Percentiles rank a stretch among this genome's conserved stretches.
Evolutionary conservation across 1,140 invertebrate genomes (phyloP).

Genomic region (Teleopsis dalmanni): DNA sequence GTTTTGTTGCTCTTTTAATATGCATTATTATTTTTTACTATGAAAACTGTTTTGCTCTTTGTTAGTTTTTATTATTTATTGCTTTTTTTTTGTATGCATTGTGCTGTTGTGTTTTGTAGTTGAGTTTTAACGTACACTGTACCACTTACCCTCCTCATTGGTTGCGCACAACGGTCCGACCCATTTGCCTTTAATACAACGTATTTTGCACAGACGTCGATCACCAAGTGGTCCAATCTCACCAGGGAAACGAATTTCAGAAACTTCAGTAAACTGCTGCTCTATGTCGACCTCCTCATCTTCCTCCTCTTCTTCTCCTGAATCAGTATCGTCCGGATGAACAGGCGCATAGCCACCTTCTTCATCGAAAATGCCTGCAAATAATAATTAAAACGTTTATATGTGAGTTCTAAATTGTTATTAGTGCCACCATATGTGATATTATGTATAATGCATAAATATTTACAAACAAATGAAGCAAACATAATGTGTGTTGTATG

Average conservation of each 20-base stretch:
- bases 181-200: conserved; percentile 72
- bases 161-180: conserved; percentile 63
- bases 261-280: conserved; percentile 44
- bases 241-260: conserved; percentile 60
- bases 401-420: not conserved
- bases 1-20: conserved; percentile 6
- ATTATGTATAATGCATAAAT: too few relatives aligned
- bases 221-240: conserved; percentile 59
- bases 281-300: conserved; percentile 40
- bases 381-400: not conserved
- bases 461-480: too few relatives aligned
- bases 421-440: too few relatives aligned
- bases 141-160: conserved; percentile 45
- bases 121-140: too few relatives aligned
- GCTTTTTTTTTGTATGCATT: conserved; percentile 1
- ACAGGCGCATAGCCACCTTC: conserved; percentile 32
- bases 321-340: conserved; percentile 34
- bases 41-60: not conserved
- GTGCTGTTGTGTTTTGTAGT: not conserved
- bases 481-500: too few relatives aligned
- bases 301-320: conserved; percentile 39
- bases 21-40: not conserved
- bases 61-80: conserved; percentile 1
- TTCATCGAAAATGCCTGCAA: conserved; percentile 38
- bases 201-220: conserved; percentile 67